Base-by-base conservation (phyloP, 2,113 vertebrate genomes). In the Lynx canadensis region DNA sequence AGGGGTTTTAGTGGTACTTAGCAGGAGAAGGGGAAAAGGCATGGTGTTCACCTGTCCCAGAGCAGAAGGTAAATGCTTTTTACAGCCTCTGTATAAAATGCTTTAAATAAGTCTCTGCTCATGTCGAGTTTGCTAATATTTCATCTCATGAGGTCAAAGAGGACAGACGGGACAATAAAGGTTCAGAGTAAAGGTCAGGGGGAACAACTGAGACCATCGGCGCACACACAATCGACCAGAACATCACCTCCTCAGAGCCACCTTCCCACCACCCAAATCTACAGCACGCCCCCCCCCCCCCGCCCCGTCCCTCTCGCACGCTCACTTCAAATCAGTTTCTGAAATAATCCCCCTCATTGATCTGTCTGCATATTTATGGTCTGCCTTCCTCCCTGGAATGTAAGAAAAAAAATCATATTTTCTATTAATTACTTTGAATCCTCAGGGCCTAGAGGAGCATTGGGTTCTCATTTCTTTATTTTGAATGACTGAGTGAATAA, bases 201-300 rank as follows among this genome's bases (percentile, higher is more conserved):
- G 19, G 83, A 48, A 25, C 19, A 55, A 48, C 0, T 18, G 23
- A 82, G 60, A 27, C 33, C 36, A 0, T 9, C 14, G 5, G 31
- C 0, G 11, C 1, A 21, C 16, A 19, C 45, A 41, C 33, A 14
- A 2, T 13, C 7, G 7, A 11, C n/a, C 33, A 13, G 0, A 4
- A 63, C 3, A 12, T 27, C 63, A 55, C n/a, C 57, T 38, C 41
- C 19, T 50, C 74, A 52, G 45, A 83, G 45, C 29, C 38, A 48
- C 4, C 18, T 2, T 14, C 19, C 57, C 57, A 45, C 25, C 18
- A 2, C 1, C 5, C 2, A 79, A 23, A 36, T 36, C 25, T 27
- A 52, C 79, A 73, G 36, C 1, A 16, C 4, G 3, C 23, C 12
- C 38, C 25, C 23, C 12, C 38, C 25, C 13, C 45, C 18, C 41